Base-by-base conservation (phyloP, 2,888 invertebrate genomes). In the Hoplodrina ambigua region DNA sequence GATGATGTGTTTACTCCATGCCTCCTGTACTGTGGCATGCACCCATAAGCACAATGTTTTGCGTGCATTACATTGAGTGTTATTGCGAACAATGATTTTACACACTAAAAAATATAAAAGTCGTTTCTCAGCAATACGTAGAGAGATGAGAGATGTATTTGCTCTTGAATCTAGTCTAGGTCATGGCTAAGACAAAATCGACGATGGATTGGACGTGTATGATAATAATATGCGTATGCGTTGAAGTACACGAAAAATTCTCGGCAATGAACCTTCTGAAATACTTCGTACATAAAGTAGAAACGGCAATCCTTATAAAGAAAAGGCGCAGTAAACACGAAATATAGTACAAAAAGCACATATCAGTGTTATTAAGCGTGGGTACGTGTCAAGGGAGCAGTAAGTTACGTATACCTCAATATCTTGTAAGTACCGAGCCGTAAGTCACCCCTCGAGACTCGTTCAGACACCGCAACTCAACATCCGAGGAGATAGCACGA, bases 391-490 rank as follows among this genome's bases (percentile, higher is more conserved):
- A 67, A 54, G 71, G 75, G 85, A 70, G 70, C 56, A 37, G 59
- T 84, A 62, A 57, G 52, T 72, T 64, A 69, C 59, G 44, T 69
- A 67, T 71, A 68, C 77, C 75, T 78, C 85, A 74, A 80, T 83
- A 84, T 57, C 58, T 62, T 41, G 64, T 75, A 76, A 85, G 85
- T 78, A 79, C 70, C 46, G 54, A 60, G 57, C 66, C 72, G 64
- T 78, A 81, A 83, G 67, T 76, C 59, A 69, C 41, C 85, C 80
- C 81, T 56, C 49, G 85, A 79, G 73, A 72, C 63, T 77, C 72
- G 71, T 80, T 75, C 68, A 68, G 74, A 69, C 60, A 64, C 84
- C 66, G 63, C 78, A 76, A 52, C 81, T 80, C 58, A 70, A 72
- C 75, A 71, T 71, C 66, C 65, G 56, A 73, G 63, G 53, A 78